phyloP scores from a whole-genome alignment of 2,113 vertebrate species.

The Anhinga rufa region DNA sequence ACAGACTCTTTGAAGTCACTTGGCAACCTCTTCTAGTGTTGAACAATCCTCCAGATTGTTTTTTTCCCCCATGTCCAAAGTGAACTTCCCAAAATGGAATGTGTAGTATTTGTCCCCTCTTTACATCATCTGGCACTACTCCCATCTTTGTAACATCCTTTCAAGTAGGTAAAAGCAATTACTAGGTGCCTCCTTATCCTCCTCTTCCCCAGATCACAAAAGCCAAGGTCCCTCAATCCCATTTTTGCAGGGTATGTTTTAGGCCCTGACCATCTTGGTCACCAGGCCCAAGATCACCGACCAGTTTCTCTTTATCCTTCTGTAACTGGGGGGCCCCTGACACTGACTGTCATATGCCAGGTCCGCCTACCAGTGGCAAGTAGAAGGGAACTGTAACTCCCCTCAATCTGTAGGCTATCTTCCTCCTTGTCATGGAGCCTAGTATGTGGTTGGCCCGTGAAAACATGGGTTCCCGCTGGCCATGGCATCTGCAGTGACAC shows the following conservation, averaged over 20 bases:
- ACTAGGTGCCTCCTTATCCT: not conserved
- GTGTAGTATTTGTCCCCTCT: not conserved
- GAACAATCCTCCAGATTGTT: not conserved
- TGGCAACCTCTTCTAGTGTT: not conserved
- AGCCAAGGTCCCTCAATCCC: not conserved
- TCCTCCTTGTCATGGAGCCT: not conserved
- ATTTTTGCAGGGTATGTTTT: not conserved
- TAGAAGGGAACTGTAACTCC: not conserved
- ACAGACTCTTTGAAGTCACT: not conserved
- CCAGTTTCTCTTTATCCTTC: not conserved
- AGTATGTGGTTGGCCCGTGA: rapidly evolving
- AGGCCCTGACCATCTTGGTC: not conserved
- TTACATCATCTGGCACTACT: not conserved
- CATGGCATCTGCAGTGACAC: rapidly evolving
- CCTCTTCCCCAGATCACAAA: not conserved
- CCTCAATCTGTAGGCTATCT: not conserved
- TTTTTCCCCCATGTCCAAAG: not conserved
- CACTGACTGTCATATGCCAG: not conserved
- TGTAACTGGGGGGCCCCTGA: rapidly evolving
- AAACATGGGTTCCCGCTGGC: rapidly evolving
- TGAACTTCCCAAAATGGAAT: not conserved
- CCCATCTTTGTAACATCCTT: not conserved
- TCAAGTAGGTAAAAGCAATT: not conserved
- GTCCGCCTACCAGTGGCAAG: not conserved
- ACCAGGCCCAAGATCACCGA: not conserved